These are phyloP conservation scores for Plecturocebus donacophilus DNA, from an alignment of 2,113 vertebrate species.

Conservation along the genomic window DNA sequence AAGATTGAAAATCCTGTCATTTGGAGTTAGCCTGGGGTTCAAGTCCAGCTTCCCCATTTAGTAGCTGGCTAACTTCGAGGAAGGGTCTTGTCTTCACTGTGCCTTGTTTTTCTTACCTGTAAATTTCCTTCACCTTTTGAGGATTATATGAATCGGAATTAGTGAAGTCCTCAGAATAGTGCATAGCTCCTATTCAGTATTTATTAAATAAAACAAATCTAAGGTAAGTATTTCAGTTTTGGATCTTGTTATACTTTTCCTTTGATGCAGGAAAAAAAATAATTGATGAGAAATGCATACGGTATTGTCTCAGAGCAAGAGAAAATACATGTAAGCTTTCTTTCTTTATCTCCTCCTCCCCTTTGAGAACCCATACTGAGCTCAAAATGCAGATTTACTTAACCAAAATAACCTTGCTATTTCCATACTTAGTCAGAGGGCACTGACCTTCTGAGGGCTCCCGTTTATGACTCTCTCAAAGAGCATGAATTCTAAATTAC, in stretches of 20 bases:
- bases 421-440: background rate
- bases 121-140: background rate
- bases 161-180: background rate
- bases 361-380: background rate
- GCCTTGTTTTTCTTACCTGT: background rate
- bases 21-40: background rate
- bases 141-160: background rate
- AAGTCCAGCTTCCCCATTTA: background rate
- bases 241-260: background rate
- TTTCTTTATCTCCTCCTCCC: background rate
- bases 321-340: background rate
- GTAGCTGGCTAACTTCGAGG: background rate
- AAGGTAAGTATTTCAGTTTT: too few species aligned
- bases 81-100: background rate
- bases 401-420: background rate
- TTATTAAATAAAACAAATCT: background rate
- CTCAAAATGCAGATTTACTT: background rate
- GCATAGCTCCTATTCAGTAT: background rate
- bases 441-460: background rate
- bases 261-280: background rate
- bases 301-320: background rate
- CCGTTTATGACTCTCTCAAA: rapidly evolving
- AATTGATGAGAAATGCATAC: background rate
- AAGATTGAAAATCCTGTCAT: background rate
- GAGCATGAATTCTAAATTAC: background rate